Evolutionary conservation across 2,113 vertebrate genomes (phyloP).

Genomic region (Upupa epops): DNA sequence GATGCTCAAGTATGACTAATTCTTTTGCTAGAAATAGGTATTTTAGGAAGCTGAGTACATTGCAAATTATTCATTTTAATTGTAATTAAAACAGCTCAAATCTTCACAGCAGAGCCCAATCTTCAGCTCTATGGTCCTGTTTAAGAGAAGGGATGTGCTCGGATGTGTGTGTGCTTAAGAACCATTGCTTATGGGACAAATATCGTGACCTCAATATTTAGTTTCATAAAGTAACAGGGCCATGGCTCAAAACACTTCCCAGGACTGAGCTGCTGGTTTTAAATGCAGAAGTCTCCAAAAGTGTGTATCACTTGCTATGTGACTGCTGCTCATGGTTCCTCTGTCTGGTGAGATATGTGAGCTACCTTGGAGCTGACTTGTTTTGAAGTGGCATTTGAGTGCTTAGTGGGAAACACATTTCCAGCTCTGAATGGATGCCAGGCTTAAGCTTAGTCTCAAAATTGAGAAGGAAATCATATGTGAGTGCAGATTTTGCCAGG

Average conservation of each 20-base stretch:
- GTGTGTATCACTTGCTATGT: not conserved
- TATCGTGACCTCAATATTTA: not conserved
- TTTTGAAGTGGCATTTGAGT: not conserved
- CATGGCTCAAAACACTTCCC: not conserved
- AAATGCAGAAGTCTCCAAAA: not conserved
- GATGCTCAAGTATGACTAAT: slow-evolving; percentile 25
- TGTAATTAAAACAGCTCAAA: not conserved
- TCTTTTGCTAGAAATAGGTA: slow-evolving; percentile 29
- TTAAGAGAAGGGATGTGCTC: not conserved
- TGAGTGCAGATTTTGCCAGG: not conserved
- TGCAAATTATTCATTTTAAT: slow-evolving; percentile 1
- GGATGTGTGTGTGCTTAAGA: not conserved
- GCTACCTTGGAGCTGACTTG: not conserved
- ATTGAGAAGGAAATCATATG: not conserved
- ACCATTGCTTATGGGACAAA: not conserved
- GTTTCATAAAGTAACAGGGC: not conserved
- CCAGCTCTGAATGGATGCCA: not conserved
- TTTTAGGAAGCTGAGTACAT: slow-evolving; percentile 24
- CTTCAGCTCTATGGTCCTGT: not conserved
- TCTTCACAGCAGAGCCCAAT: not conserved
- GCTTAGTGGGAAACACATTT: not conserved
- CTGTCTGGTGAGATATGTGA: not conserved
- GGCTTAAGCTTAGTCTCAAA: not conserved
- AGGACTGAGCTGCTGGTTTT: not conserved
- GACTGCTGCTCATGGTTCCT: not conserved